Conservation (phyloP, 2,888 invertebrate species). For the Acrobasis repandana region DNA sequence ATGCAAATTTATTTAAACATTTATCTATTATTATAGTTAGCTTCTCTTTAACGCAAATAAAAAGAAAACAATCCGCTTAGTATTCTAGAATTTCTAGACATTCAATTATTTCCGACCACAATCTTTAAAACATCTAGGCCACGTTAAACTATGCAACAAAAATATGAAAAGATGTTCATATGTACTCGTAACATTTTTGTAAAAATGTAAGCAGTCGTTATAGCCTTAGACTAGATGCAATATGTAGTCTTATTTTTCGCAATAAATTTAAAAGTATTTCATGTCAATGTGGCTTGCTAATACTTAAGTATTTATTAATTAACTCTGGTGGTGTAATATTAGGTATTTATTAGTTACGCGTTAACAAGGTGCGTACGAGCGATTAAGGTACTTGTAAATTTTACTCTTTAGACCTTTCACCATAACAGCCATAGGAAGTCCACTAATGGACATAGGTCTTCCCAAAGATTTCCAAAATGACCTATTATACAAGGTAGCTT, state of each 20-base stretch:
- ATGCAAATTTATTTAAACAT: neutral
- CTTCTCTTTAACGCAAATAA: neutral
- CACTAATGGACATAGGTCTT: too few species aligned
- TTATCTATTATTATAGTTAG: neutral
- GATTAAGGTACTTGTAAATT: too few species aligned
- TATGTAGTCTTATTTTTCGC: conserved; percentile 16
- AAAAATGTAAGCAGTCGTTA: neutral
- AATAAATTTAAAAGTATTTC: neutral
- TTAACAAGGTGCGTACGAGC: conserved; percentile 33
- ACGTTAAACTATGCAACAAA: neutral
- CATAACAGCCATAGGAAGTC: too few species aligned
- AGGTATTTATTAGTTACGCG: neutral
- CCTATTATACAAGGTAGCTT: too few species aligned
- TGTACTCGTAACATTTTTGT: neutral
- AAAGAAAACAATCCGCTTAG: neutral
- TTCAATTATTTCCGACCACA: neutral
- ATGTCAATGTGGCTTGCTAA: neutral
- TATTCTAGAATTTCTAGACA: neutral
- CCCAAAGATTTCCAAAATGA: too few species aligned
- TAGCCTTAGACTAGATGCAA: neutral
- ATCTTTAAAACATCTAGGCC: neutral
- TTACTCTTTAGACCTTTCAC: too few species aligned
- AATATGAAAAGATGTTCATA: neutral
- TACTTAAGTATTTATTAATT: neutral
- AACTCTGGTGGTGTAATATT: neutral